These are phyloP conservation scores for Drosophila pseudotakahashii DNA, from an alignment of 2,888 invertebrate genomes.

Conservation along the genomic window DNA sequence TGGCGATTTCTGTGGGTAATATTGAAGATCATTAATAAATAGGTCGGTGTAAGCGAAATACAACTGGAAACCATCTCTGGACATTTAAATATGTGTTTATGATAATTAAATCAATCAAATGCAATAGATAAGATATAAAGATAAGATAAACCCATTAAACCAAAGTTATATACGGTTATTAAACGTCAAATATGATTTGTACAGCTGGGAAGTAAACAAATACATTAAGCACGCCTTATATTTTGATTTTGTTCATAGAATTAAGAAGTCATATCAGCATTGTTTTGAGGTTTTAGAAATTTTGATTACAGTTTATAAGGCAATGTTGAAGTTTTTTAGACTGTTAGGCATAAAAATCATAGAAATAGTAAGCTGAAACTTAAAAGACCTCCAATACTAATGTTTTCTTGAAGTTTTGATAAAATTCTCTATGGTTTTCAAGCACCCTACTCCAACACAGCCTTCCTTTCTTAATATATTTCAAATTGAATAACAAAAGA, in stretches of 20 bases:
- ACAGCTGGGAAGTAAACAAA: too few species aligned
- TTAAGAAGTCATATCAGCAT: not conserved
- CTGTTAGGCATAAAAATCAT: not conserved
- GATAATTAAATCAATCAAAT: not conserved
- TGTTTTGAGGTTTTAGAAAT: not conserved
- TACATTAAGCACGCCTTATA: too few species aligned
- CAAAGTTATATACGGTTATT: not conserved
- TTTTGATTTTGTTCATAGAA: too few species aligned
- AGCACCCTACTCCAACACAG: slow-evolving; percentile 2
- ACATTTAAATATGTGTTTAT: too few species aligned
- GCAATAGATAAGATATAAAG: not conserved
- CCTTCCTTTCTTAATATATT: slow-evolving; percentile 3
- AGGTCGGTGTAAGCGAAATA: too few species aligned
- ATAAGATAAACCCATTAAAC: not conserved
- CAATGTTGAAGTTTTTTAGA: not conserved
- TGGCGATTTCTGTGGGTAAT: slow-evolving; percentile 92
- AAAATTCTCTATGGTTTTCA: not conserved
- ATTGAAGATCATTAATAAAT: too few species aligned
- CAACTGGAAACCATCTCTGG: too few species aligned
- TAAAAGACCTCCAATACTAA: too few species aligned
- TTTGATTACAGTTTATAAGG: not conserved
- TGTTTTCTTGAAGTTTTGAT: not conserved
- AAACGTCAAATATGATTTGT: not conserved
- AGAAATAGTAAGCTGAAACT: not conserved
- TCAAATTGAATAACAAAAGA: slow-evolving; percentile 30